Base-by-base conservation (phyloP, 1,140 invertebrate genomes). In the Diploscapter pachys region DNA sequence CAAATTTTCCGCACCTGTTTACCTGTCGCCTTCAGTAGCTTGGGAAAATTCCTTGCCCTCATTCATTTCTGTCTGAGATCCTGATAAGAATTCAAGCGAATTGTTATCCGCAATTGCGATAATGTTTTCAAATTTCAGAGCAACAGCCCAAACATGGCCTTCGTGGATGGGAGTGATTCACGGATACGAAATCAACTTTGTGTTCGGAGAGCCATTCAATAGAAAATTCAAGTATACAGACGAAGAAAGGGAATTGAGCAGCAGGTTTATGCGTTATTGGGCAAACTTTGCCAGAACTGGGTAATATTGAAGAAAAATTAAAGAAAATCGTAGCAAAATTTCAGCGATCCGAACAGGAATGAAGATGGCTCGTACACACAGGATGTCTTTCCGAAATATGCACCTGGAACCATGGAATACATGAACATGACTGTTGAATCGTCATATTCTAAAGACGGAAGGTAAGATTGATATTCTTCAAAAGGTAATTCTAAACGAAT, bases 81-180 rank as follows among this genome's bases (percentile, higher is more conserved):
- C 31, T 31, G 31, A 31, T 31, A 31, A 31, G 1, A 31, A 31
- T 31, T 31, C 31, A 31, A 1, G 31, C 31, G 31, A 31, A 31
- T 31, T 31, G 31, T 1, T 31, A 31, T 31, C 31, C 31, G 31
- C 31, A 31, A 31, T 31, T 31, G 31, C 1, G 31, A 31, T 31
- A 31, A 31, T 31, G 31, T 31, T 31, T 31, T 31, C 31, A 31
- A 31, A 31, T 80, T 73, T 6, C 78, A 81, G 72, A 71, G 82
- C 71, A 51, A 73, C 79, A 9, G 72, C 89, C 70, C 93, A 93
- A 84, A 92, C 91, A 1, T 98, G 95, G 95, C 95, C 94, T 1
- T 90, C 90, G 61, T 98, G 95, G 95, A 94, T 94, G 76, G 95
- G 95, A 5, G 93, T 94, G 0, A 90, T 96, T 89, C 95, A 97